These are phyloP conservation scores for Tyrophagus putrescentiae DNA, from an alignment of 1,140 invertebrate genomes.

Conservation along the genomic window DNA sequence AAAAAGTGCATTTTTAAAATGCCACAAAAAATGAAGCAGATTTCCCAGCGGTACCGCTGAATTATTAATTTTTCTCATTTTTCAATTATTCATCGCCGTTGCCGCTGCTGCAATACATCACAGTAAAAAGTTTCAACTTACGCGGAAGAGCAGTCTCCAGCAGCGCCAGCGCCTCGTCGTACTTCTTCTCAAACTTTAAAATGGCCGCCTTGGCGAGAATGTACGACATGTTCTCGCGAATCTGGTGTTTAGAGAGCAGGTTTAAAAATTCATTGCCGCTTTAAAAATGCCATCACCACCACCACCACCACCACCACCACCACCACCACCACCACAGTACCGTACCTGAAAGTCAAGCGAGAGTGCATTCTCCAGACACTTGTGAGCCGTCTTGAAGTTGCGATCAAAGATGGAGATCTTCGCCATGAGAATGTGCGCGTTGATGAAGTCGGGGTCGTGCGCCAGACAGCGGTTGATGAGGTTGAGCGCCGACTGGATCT, in stretches of 20 bases:
- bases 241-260: conserved; percentile 30
- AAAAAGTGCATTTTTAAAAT: neutral
- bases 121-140: conserved; percentile 32
- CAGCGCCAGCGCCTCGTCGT: conserved; percentile 55
- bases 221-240: conserved; percentile 74
- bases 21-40: neutral
- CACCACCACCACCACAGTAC: too few relatives aligned
- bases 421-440: conserved; percentile 70
- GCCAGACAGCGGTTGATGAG: conserved; percentile 55
- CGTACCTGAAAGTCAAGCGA: conserved; percentile 71
- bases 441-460: conserved; percentile 54
- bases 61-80: too few relatives aligned
- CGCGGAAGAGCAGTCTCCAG: conserved; percentile 48
- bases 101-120: conserved; percentile 29
- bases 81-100: neutral
- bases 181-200: conserved; percentile 55
- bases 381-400: conserved; percentile 57
- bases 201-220: conserved; percentile 69
- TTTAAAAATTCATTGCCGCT: neutral
- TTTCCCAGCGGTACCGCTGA: neutral
- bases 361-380: conserved; percentile 68
- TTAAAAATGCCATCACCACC: too few relatives aligned
- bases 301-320: too few relatives aligned
- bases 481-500: conserved; percentile 30
- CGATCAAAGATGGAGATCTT: conserved; percentile 48